Evolutionary conservation across 2,888 invertebrate genomes (phyloP).

Genomic region (Azorinus chamasolen): DNA sequence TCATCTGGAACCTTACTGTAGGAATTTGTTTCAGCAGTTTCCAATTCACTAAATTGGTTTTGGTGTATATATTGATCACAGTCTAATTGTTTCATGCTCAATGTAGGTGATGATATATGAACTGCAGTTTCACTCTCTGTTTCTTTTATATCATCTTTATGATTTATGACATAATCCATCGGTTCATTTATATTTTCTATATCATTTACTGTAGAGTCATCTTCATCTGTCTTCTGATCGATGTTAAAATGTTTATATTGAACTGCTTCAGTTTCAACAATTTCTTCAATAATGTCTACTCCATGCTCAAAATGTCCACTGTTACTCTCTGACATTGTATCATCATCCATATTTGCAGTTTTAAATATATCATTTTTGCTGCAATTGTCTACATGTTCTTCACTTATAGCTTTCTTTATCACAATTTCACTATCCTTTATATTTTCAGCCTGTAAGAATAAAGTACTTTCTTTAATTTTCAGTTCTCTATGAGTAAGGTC

Average conservation of each 20-base stretch:
- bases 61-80: too few species aligned
- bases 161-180: background rate
- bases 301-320: background rate
- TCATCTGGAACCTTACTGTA: conserved; percentile 10
- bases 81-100: background rate
- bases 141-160: background rate
- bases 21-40: background rate
- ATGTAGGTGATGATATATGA: background rate
- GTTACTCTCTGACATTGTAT: too few species aligned
- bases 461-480: too few species aligned
- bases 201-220: background rate
- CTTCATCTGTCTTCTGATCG: background rate
- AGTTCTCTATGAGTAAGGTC: too few species aligned
- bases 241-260: background rate
- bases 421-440: too few species aligned
- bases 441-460: too few species aligned
- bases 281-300: background rate
- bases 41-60: background rate
- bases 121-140: background rate
- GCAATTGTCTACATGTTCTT: too few species aligned
- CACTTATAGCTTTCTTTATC: too few species aligned
- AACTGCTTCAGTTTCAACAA: background rate
- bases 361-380: too few species aligned
- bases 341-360: too few species aligned
- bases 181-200: background rate